Evolutionary conservation across 2,888 invertebrate genomes (phyloP).

Genomic region (Melikaiella ostensackeni): DNA sequence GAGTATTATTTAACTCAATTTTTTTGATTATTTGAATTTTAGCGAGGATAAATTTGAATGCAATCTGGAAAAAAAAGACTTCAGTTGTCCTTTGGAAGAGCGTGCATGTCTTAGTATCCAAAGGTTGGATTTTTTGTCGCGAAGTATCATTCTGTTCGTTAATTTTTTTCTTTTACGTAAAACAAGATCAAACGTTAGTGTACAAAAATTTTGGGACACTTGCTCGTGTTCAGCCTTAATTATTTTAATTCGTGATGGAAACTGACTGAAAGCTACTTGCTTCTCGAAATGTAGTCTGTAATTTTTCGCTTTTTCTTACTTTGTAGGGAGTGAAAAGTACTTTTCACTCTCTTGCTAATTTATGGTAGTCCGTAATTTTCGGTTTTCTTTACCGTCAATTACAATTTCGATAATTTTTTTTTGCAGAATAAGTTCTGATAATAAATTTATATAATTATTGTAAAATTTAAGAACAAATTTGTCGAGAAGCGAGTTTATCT

Average conservation of each 20-base stretch:
- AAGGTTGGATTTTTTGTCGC: neutral
- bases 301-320: no score
- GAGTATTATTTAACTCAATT: neutral
- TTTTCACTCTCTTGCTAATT: no score
- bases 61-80: neutral
- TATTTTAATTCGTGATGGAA: slow-evolving; percentile 1
- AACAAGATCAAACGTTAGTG: slow-evolving; percentile 4
- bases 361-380: no score
- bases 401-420: neutral
- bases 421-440: neutral
- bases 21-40: neutral
- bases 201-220: neutral
- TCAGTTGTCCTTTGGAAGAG: neutral
- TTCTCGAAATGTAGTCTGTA: neutral
- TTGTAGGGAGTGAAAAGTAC: no score
- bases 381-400: neutral
- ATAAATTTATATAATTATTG: neutral
- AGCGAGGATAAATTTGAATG: neutral
- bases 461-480: neutral
- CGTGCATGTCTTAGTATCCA: slow-evolving; percentile 3
- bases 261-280: neutral
- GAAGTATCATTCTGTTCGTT: neutral
- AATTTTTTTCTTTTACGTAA: neutral
- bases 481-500: slow-evolving; percentile 12
- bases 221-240: slow-evolving; percentile 6